Base-by-base conservation (phyloP, 30 jellyfish, hydroid and myxozoan species). In the Turritopsis rubra region DNA sequence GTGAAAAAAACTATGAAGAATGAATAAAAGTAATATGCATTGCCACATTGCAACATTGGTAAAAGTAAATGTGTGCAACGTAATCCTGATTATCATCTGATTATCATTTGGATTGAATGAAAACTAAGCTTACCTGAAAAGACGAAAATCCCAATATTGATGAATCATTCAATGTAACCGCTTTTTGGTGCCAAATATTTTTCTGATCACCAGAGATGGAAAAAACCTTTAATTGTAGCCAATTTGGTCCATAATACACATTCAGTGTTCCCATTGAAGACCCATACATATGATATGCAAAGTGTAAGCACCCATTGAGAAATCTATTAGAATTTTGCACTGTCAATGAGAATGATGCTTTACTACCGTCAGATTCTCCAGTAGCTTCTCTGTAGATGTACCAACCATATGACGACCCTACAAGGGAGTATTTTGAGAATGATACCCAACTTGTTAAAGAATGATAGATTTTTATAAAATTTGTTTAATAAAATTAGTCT, bases 261-360 rank as follows among this genome's bases (percentile, higher is more conserved):
- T n/a, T n/a, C 9, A 68, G 77, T 9, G 77, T n/a, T 27, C 77
- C 77, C 77, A 68, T 68, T 7, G 9, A 16, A 27, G 1, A 68
- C 16, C 77, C 77, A 68, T 68, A 68, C 77, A 68, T 68, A 27
- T 68, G 77, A 27, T 68, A 68, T 8, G 77, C 77, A 68, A 68
- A 68, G 16, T 68, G 16, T 68, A 68, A 68, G 77, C 77, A 68
- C 9, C 77, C 77, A 8, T 23, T 68, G 16, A 1, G 21, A 9
- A 8, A 22, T 23, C 28, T 27, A 19, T 7, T 7, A 68, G 77
- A 19, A 68, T 9, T 68, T 68, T 16, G 19, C 8, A 1, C 30
- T 7, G 30, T 1, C 28, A 68, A 8, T n/a, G 77, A 7, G 19
- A 68, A n/a, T 7, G 77, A 68, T 23, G 0, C 30, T 8, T 22